Base-by-base conservation (phyloP, 2,888 invertebrate genomes). In the Pollenia amentaria region DNA sequence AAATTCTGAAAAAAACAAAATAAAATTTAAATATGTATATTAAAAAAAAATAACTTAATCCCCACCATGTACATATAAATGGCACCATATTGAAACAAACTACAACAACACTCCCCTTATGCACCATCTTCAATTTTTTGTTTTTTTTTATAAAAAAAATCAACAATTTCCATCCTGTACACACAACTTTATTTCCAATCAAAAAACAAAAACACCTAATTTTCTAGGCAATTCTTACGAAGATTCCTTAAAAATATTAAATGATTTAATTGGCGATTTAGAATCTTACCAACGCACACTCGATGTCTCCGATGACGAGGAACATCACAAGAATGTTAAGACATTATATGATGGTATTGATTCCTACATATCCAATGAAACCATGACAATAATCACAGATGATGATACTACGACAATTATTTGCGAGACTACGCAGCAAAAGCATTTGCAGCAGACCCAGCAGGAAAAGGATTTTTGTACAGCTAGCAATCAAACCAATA, bases 201-300 rank as follows among this genome's bases (percentile, higher is more conserved):
- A 42, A 70, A 69, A 44, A 53, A 88, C 9, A 60, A 87, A 82
- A 83, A 87, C 76, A 88, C 88, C 87, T 87, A 69, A 70, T 57
- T 70, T 89, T 90, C 75, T 91, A 93, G 93, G 93, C 91, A 92
- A 93, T 92, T 92, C 93, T 91, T 93, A 93, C 90, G 93, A 93
- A 92, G 93, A 93, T 90, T 93, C 93, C 89, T 93, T 93, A 89
- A 92, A 93, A 92, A 94, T 93, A 90, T 89, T 93, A 90, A 93
- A 94, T 90, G 93, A 93, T 93, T 92, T 93, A 91, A 93, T 93
- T 92, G 93, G 94, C 92, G 93, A 93, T 93, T 90, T 93, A 91
- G 93, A 93, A 92, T 92, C 93, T 86, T 93, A 94, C 89, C 93
- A 93, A 93, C 93, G 93, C 86, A 93, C 94, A 89, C 93, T 93